These are phyloP conservation scores for Australoheros scitulus DNA, from an alignment of 2,113 vertebrate species.

Conservation along the genomic window DNA sequence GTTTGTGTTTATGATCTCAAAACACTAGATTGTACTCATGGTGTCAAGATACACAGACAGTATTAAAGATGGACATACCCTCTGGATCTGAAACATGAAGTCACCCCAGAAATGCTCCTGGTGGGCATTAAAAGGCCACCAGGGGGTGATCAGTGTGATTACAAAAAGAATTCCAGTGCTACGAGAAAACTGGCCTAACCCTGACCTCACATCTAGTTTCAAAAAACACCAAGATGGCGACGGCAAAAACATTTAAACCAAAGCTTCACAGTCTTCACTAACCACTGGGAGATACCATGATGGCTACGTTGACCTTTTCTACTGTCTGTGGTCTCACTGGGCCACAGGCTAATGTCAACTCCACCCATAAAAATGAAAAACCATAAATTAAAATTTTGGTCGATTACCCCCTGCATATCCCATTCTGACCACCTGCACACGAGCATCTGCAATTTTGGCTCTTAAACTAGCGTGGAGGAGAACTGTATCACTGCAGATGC, in stretches of 20 bases:
- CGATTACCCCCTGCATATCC: accelerated
- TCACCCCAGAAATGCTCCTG: too few species aligned
- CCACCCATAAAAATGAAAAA: background rate
- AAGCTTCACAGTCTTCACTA: background rate
- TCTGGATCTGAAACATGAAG: background rate
- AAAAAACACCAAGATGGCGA: background rate
- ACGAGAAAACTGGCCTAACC: too few species aligned
- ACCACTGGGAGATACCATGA: background rate
- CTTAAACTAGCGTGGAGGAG: too few species aligned
- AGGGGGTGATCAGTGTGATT: background rate
- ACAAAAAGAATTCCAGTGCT: too few species aligned
- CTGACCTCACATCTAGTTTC: background rate
- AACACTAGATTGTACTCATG: background rate
- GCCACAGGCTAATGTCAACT: background rate
- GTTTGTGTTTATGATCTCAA: background rate
- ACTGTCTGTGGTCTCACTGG: too few species aligned
- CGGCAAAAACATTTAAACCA: background rate
- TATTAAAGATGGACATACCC: accelerated
- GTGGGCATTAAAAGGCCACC: background rate
- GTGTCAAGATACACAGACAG: background rate
- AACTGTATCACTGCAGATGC: too few species aligned
- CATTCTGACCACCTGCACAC: accelerated
- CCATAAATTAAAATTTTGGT: background rate
- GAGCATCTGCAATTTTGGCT: background rate
- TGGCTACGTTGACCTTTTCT: background rate